Conservation (phyloP, 2,113 vertebrate species). For the Scophthalmus maximus region DNA sequence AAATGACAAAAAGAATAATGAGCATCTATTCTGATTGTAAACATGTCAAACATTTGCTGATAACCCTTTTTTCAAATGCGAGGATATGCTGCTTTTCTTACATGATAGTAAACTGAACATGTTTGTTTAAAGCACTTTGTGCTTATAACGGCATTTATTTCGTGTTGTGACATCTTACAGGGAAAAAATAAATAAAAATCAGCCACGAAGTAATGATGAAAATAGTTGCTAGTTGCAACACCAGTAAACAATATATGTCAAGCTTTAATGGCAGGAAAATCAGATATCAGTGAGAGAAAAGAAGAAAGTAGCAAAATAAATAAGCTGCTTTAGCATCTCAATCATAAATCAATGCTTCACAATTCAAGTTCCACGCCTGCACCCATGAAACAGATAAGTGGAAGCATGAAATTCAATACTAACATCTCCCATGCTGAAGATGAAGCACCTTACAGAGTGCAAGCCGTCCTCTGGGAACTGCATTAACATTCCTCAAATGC, state of each 20-base stretch:
- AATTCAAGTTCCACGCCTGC: conserved; percentile 17
- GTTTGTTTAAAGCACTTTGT: too few relatives aligned
- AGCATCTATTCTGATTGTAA: too few relatives aligned
- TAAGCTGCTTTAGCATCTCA: background rate
- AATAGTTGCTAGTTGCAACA: too few relatives aligned
- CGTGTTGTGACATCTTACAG: background rate
- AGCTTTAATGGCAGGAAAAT: background rate
- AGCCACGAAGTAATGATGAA: too few relatives aligned
- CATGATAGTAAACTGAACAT: too few relatives aligned
- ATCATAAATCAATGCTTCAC: background rate
- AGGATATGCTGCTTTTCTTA: too few relatives aligned
- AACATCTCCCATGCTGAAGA: conserved; percentile 30
- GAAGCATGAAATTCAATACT: conserved; percentile 30
- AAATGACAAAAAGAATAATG: background rate
- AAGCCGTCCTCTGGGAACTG: conserved; percentile 25
- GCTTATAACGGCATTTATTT: background rate
- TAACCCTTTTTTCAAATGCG: too few relatives aligned
- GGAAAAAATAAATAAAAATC: background rate
- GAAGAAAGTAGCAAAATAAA: conserved; percentile 10
- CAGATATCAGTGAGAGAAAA: background rate
- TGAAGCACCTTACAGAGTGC: conserved; percentile 22
- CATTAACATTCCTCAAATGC: conserved; percentile 32
- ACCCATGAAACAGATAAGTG: conserved; percentile 22
- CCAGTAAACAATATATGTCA: background rate
- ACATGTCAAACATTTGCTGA: too few relatives aligned